Evolutionary conservation across 2,797 vertebrate genomes (phyloP).

Genomic region (Takifugu rubripes): DNA sequence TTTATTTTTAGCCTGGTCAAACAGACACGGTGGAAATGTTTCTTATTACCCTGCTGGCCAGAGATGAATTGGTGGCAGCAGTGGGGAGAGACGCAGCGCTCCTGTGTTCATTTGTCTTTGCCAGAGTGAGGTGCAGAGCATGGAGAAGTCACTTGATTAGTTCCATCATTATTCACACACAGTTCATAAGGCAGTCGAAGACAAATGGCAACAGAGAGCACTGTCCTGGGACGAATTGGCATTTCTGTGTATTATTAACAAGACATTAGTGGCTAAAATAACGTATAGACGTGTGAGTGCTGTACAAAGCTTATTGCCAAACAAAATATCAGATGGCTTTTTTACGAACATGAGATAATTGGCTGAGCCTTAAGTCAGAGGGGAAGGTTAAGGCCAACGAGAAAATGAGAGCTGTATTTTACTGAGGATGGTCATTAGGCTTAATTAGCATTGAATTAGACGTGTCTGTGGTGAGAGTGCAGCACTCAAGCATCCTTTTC

Average conservation of each 20-base stretch:
- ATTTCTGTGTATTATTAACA: constrained; percentile 11
- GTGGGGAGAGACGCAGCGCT: constrained; percentile 35
- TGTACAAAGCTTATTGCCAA: constrained; percentile 25
- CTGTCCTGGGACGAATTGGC: constrained; percentile 7
- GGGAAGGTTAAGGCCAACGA: constrained; percentile 59
- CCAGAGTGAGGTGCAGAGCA: constrained; percentile 48
- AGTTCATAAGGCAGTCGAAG: constrained; percentile 29
- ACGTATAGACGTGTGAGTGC: background rate
- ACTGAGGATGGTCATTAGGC: constrained; percentile 48
- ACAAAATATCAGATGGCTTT: constrained; percentile 34
- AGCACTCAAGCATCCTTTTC: constrained; percentile 26
- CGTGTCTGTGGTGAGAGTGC: constrained; percentile 15
- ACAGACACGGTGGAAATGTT: constrained; percentile 49
- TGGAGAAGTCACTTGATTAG: constrained; percentile 45
- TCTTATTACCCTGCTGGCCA: constrained; percentile 58
- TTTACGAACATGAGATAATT: constrained; percentile 46
- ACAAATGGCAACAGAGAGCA: constrained; percentile 18
- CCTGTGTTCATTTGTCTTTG: constrained; percentile 55
- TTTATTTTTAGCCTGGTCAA: constrained; percentile 65
- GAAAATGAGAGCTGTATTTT: constrained; percentile 49
- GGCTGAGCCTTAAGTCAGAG: constrained; percentile 46
- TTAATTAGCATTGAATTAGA: constrained; percentile 22
- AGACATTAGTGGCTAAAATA: background rate
- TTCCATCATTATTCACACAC: constrained; percentile 41
- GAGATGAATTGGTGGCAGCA: constrained; percentile 57